Base-by-base conservation (phyloP, 2,888 invertebrate species). In the Dynastes tityus region DNA sequence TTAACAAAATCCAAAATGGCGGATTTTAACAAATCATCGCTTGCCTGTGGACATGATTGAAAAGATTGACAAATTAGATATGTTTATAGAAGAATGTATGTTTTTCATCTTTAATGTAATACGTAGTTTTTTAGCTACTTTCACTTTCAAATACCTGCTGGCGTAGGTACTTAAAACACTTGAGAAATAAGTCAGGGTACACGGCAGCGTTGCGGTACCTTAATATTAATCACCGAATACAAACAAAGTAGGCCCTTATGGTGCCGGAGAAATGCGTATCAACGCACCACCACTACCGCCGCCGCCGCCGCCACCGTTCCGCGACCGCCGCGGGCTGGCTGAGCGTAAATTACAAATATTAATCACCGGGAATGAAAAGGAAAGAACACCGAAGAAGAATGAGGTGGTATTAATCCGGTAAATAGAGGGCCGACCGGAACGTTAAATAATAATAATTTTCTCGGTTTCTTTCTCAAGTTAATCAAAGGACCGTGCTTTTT, bases 391-490 rank as follows among this genome's bases (percentile, higher is more conserved):
- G 55, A 58, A 73, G 73, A 73, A 73, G 73, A 73, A 73, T 73
- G 73, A 73, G 73, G 55, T 45, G 58, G 58, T 73, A 73, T 58
- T 73, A 73, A 73, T 73, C 40, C 40, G 27, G 58, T 71, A 71
- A 71, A 71, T 71, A 71, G 71, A 71, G 71, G 71, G 37, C 71
- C 71, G 37, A 16, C 53, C 73, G 58, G 61, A 58, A 73, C 73
- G 61, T 58, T 73, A 73, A 58, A 73, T 45, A 73, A 73, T 58
- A 73, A 73, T 73, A 58, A 73, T 73, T 73, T 73, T 73, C 73
- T 58, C 58, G 58, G 58, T 73, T 73, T 73, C 73, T 73, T 40
- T 74, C 61, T 45, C 61, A 29, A 61, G 73, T 61, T 74, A 73
- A 74, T 74, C 61, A 74, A 61, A 61, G 61, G 45, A 63, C 51